Percentiles rank a stretch among this genome's conserved stretches.
Evolutionary conservation across 2,888 invertebrate species (phyloP).

Genomic region (Ceramica pisi): DNA sequence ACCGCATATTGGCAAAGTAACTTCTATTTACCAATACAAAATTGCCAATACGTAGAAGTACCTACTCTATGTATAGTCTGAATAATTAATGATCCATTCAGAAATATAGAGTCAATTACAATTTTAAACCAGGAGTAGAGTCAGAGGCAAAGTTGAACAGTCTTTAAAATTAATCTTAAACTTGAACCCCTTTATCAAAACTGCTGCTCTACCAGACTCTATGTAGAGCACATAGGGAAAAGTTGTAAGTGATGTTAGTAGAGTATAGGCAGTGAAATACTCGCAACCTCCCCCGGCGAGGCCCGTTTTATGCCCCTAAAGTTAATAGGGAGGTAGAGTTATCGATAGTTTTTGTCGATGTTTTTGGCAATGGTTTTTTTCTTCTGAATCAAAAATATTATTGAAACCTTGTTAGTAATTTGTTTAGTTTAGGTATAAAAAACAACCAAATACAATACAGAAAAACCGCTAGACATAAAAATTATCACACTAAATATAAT

Average conservation of each 20-base stretch:
- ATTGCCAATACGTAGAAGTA: too few species aligned
- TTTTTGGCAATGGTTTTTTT: background rate
- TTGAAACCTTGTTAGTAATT: too few species aligned
- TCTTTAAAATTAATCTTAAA: constrained; percentile 54
- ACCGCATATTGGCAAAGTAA: too few species aligned
- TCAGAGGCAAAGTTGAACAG: constrained; percentile 37
- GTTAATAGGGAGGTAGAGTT: constrained; percentile 59
- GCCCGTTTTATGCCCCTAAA: constrained; percentile 67
- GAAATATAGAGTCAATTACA: constrained; percentile 26
- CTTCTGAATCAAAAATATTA: too few species aligned
- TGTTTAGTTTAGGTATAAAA: too few species aligned
- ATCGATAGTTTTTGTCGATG: constrained; percentile 54
- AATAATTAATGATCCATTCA: background rate
- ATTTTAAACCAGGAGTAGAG: constrained; percentile 8
- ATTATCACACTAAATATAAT: background rate
- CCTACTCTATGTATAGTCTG: too few species aligned
- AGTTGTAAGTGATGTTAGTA: constrained; percentile 76
- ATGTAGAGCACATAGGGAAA: constrained; percentile 62
- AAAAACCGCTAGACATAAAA: background rate
- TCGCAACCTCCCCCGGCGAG: constrained; percentile 68
- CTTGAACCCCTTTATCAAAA: constrained; percentile 60
- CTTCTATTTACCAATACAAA: too few species aligned
- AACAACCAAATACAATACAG: too few species aligned
- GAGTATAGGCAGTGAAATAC: constrained; percentile 74
- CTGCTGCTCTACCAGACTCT: constrained; percentile 45